A percentile compares a stretch with the other conserved stretches of the same genome.
phyloP scores from a whole-genome alignment of 2,797 vertebrate genomes.

The Antrozous pallidus region DNA sequence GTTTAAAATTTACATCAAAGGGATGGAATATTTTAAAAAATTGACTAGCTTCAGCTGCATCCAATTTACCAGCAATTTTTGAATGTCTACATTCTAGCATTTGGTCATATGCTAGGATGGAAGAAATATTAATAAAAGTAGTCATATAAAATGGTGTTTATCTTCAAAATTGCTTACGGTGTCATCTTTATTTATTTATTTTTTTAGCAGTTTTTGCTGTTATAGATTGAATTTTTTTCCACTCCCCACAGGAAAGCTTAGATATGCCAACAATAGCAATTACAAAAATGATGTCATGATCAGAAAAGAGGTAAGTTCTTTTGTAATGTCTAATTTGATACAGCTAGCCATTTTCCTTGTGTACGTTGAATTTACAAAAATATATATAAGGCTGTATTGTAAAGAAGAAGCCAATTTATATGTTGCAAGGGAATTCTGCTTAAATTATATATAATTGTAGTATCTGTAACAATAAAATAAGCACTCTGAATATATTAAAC shows the following conservation, averaged over 20 bases:
- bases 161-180: background rate
- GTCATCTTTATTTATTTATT: background rate
- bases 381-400: background rate
- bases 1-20: background rate
- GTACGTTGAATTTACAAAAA: background rate
- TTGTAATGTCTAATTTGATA: slow-evolving; percentile 82
- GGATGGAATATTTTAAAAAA: background rate
- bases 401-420: background rate
- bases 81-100: background rate
- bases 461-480: background rate
- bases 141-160: background rate
- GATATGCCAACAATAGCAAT: slow-evolving; percentile 99
- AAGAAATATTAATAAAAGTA: background rate
- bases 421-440: background rate
- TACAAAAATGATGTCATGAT: slow-evolving; percentile 99
- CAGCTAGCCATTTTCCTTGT: background rate
- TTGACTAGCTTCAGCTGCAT: background rate
- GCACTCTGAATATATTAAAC: background rate
- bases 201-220: slow-evolving; percentile 32
- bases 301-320: slow-evolving; percentile 92
- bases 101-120: background rate
- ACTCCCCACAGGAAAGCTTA: slow-evolving; percentile 89
- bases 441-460: background rate
- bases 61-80: background rate
- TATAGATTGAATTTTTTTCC: slow-evolving; percentile 39